Conservation (phyloP, 2,113 vertebrate species). For the Etia nguti region DNA sequence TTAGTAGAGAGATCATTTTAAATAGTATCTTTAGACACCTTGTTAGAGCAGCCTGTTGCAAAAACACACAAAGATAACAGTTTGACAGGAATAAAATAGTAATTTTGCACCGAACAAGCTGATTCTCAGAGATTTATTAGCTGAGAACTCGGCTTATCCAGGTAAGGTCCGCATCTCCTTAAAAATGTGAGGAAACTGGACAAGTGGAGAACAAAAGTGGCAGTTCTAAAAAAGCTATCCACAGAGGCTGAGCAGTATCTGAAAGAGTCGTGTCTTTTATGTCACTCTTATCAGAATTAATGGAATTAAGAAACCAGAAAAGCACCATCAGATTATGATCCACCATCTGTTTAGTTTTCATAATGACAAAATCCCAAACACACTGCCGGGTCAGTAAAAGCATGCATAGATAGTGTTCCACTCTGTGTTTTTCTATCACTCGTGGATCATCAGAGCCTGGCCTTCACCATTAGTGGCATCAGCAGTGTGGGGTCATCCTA, state of each 20-base stretch:
- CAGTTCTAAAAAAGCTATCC: background rate
- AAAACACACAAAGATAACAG: too few species aligned
- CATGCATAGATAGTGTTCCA: background rate
- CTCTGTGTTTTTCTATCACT: background rate
- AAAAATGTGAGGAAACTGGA: background rate
- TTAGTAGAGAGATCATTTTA: background rate
- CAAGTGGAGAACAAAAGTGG: background rate
- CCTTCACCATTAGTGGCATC: fast-evolving
- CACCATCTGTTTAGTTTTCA: background rate
- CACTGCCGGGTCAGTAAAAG: background rate
- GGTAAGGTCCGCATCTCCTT: fast-evolving
- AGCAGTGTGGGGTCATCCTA: background rate
- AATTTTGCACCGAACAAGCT: background rate
- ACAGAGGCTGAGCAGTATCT: background rate
- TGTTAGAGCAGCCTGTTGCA: too few species aligned
- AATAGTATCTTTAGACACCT: too few species aligned
- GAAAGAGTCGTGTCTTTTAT: background rate
- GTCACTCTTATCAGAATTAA: background rate
- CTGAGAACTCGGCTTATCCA: background rate
- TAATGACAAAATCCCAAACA: background rate
- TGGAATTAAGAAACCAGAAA: background rate
- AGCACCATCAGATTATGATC: background rate
- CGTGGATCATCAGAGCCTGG: background rate
- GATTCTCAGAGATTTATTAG: background rate
- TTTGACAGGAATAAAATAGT: background rate